Conservation (phyloP, 35 echinoderm and acorn worm species). For the Heliocidaris tuberculata region DNA sequence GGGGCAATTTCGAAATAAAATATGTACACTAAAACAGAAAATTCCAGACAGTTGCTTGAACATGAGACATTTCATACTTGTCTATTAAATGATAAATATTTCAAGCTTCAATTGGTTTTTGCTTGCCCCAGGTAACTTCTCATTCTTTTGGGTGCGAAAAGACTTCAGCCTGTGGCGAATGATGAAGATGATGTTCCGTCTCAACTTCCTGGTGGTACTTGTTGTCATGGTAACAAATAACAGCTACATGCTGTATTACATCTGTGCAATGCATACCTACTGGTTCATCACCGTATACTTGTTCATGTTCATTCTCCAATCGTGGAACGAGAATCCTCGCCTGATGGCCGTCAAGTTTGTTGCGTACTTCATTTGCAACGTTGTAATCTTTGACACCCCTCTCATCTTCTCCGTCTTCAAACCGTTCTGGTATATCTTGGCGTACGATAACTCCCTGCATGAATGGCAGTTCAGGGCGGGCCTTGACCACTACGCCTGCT, state of each 20-base stretch:
- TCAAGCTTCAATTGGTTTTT: not conserved
- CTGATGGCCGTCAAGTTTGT: slow-evolving; percentile 71
- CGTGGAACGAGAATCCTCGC: slow-evolving; percentile 68
- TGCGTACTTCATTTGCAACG: slow-evolving; percentile 62
- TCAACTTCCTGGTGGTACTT: slow-evolving; percentile 76
- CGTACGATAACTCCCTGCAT: slow-evolving; percentile 59
- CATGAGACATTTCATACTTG: not conserved
- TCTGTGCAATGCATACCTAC: slow-evolving; percentile 90
- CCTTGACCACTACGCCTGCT: slow-evolving; percentile 71
- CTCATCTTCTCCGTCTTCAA: slow-evolving; percentile 46
- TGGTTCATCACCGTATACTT: slow-evolving; percentile 78
- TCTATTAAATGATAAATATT: not conserved
- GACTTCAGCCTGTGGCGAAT: slow-evolving; percentile 78
- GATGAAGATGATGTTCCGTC: slow-evolving; percentile 77
- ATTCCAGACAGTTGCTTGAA: not conserved
- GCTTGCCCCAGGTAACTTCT: slow-evolving; percentile 66
- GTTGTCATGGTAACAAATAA: slow-evolving; percentile 65
- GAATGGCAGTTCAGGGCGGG: slow-evolving; percentile 75
- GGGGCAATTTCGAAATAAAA: no score
- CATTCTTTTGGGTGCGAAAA: slow-evolving; percentile 85
- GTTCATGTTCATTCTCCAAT: slow-evolving; percentile 67
- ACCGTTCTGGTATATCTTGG: slow-evolving; percentile 66
- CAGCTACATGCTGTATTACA: slow-evolving; percentile 83
- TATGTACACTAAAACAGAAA: no score
- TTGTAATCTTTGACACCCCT: slow-evolving; percentile 67